Conservation (phyloP, 2,888 invertebrate genomes). For the Liopterus haemorrhoidalis region DNA sequence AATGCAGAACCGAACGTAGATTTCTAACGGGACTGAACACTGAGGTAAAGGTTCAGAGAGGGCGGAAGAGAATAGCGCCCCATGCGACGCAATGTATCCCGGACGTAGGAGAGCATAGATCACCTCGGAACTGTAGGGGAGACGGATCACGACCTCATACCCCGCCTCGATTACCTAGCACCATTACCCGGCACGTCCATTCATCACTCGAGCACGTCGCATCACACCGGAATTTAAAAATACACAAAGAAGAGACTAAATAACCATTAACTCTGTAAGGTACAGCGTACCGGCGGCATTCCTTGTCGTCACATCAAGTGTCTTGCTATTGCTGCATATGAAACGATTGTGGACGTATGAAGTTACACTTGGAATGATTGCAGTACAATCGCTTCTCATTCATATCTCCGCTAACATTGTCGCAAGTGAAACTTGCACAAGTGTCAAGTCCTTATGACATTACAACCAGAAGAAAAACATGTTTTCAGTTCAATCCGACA, state of each 20-base stretch:
- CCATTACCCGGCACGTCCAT: constrained; percentile 26
- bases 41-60: too few species aligned
- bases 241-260: constrained; percentile 27
- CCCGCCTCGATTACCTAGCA: constrained; percentile 28
- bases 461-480: constrained; percentile 39
- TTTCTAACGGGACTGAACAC: too few species aligned
- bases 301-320: neutral
- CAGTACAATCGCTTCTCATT: neutral
- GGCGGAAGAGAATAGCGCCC: constrained; percentile 4
- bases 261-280: constrained; percentile 26
- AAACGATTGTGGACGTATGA: constrained; percentile 18
- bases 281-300: neutral
- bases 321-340: constrained; percentile 3
- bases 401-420: neutral
- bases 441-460: constrained; percentile 30
- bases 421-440: constrained; percentile 10
- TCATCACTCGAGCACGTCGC: constrained; percentile 24
- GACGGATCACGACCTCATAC: too few species aligned
- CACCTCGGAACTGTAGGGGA: constrained; percentile 1
- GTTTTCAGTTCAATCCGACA: constrained; percentile 44
- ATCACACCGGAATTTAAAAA: constrained; percentile 28
- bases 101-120: constrained; percentile 3
- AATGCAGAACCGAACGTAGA: too few species aligned
- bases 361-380: constrained; percentile 18
- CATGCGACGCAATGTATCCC: neutral